Conservation (phyloP, 2,888 invertebrate genomes). For the Argynnis bischoffii region DNA sequence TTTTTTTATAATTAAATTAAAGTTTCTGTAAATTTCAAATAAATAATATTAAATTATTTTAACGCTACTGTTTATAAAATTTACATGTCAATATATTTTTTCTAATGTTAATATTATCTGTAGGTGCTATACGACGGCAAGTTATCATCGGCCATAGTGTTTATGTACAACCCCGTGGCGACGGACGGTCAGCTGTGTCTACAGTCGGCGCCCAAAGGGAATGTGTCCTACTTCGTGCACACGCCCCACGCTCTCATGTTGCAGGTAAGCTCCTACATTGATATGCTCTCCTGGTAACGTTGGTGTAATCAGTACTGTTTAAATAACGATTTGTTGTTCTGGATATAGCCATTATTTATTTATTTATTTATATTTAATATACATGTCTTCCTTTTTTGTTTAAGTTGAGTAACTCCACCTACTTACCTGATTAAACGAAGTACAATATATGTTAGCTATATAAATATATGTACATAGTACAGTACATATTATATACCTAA, state of each 20-base stretch:
- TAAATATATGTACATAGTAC: too few relatives aligned
- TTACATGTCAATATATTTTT: background rate
- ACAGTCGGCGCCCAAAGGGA: slow-evolving; percentile 98
- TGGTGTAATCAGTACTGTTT: slow-evolving; percentile 2
- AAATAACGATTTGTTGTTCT: background rate
- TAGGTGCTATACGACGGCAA: slow-evolving; percentile 99
- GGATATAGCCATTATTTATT: background rate
- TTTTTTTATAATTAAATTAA: background rate
- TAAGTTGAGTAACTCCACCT: too few relatives aligned
- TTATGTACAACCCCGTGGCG: slow-evolving; percentile 99
- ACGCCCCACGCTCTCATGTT: slow-evolving; percentile 99
- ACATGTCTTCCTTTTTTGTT: too few relatives aligned
- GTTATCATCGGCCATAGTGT: slow-evolving; percentile 97
- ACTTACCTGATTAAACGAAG: too few relatives aligned
- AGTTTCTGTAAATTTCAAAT: too few relatives aligned
- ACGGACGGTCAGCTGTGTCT: slow-evolving; percentile 99
- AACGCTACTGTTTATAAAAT: too few relatives aligned
- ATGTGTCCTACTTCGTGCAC: slow-evolving; percentile 98
- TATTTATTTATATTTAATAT: background rate
- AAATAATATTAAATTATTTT: too few relatives aligned
- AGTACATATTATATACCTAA: too few relatives aligned
- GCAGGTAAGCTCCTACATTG: slow-evolving; percentile 84
- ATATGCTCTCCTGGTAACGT: slow-evolving; percentile 47
- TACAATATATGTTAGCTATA: too few relatives aligned
- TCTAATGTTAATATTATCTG: slow-evolving; percentile 8